Percentiles rank a stretch among this genome's conserved stretches.
Evolutionary conservation across 2,797 vertebrate species (phyloP).

Genomic region (Varecia variegata): DNA sequence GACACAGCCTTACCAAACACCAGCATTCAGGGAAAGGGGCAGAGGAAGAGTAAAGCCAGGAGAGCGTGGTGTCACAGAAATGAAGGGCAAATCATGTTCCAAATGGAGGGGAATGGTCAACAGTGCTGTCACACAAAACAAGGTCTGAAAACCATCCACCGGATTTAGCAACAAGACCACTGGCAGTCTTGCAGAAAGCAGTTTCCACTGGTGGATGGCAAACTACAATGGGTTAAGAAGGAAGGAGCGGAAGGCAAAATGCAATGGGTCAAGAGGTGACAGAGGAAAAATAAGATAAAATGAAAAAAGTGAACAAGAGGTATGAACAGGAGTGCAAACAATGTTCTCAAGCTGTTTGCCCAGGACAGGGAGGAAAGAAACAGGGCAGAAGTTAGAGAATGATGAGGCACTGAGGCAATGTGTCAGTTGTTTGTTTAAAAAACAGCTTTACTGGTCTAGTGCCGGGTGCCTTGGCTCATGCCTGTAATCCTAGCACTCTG

Average conservation of each 20-base stretch:
- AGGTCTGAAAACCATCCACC: slow-evolving; percentile 6
- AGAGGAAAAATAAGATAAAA: not conserved
- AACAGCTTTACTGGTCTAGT: too few species aligned
- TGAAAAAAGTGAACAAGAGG: not conserved
- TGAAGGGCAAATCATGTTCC: not conserved
- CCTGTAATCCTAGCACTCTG: too few species aligned
- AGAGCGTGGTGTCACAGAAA: not conserved
- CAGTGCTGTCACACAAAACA: slow-evolving; percentile 11
- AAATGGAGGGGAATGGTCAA: slow-evolving; percentile 23
- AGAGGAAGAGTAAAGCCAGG: slow-evolving; percentile 37
- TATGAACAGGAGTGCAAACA: not conserved
- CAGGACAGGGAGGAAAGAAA: not conserved
- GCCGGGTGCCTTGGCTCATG: too few species aligned
- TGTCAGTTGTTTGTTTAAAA: not conserved
- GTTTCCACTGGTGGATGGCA: slow-evolving; percentile 35
- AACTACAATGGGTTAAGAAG: slow-evolving; percentile 23
- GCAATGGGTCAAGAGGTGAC: not conserved
- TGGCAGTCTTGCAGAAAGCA: slow-evolving; percentile 29
- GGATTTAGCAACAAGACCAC: slow-evolving; percentile 44
- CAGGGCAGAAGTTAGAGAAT: not conserved
- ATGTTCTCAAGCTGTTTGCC: not conserved
- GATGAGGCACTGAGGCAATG: not conserved
- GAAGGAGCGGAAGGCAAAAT: not conserved
- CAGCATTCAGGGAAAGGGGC: not conserved
- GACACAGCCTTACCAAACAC: slow-evolving; percentile 6